These are phyloP conservation scores for Prolemur simus DNA, from an alignment of 2,113 vertebrate species.

Conservation along the genomic window DNA sequence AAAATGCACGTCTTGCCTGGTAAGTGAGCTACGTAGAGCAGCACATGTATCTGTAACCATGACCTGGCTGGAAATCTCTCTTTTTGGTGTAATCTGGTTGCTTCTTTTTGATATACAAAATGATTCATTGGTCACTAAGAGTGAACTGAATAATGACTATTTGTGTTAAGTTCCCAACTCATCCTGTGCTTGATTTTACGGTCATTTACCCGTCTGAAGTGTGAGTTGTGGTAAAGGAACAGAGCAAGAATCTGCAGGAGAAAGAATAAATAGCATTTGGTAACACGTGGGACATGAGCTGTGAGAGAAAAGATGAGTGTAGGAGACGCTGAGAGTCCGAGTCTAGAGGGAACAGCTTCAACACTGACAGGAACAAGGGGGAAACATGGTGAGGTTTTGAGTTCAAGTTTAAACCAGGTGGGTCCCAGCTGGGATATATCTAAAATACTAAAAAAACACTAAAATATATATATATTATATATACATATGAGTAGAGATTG, in stretches of 20 bases:
- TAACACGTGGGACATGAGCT: accelerated
- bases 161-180: background rate
- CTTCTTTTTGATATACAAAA: background rate
- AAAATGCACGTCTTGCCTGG: conserved; percentile 97
- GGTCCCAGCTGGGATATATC: background rate
- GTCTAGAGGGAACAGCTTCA: background rate
- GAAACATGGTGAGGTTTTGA: background rate
- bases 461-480: background rate
- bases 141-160: too few species aligned
- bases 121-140: background rate
- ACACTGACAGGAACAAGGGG: background rate
- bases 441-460: background rate
- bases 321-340: background rate
- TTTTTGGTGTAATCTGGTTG: background rate
- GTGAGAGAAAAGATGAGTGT: background rate
- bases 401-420: background rate
- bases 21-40: conserved; percentile 76
- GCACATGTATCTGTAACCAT: accelerated
- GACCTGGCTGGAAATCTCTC: background rate
- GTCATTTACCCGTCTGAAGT: background rate
- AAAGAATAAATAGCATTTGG: background rate
- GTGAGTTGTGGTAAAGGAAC: background rate
- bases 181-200: accelerated
- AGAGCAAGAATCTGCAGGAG: background rate
- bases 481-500: too few species aligned